Evolutionary conservation across 2,888 invertebrate species (phyloP), one percentile per base, ranked within the genome.

Genomic region (Gymnosoma rotundatum): DNA sequence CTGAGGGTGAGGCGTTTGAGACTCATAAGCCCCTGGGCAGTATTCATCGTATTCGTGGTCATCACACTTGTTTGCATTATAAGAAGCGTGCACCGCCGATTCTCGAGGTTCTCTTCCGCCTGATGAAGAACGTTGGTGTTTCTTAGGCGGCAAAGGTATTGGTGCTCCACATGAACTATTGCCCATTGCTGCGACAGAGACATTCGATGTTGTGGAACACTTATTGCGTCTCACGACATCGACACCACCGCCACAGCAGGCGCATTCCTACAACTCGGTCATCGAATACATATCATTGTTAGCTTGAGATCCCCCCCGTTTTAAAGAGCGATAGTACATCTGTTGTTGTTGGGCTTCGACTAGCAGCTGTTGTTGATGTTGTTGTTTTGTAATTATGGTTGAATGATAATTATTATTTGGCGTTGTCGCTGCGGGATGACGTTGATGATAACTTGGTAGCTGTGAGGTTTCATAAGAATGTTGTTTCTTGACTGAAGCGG

Each of bases 271-370:
- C 93, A 95, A 93, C 90, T 94, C 95, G 76, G 96, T 95, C 87
- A 96, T 96, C 67, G 96, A 96, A 90, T 96, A 96, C 86, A 96
- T 91, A 90, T 95, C 94, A 75, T 93, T 93, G 83, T 93, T 93
- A 88, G 93, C 93, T 72, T 92, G 90, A 14, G 87, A 83, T 16
- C 83, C 86, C 8, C 90, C 89, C 48, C 94, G 92, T 87, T 94
- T 94, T 38, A 94, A 88, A 16, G 93, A 93, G 72, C 93, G 90
- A 87, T 92, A 92, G 79, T 91, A 92, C 12, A 91, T 79, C 67
- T 90, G 90, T 50, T 90, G 90, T 54, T 90, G 89, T 75, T 88
- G 89, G 67, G 88, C 89, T 20, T 80, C 85, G 45, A 87, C 90
- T 10, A 86, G 79, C 21, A 90, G 83, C 73, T 88, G 72, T 63